Base-by-base conservation (phyloP, 2,113 vertebrate species). In the Trachemys scripta region DNA sequence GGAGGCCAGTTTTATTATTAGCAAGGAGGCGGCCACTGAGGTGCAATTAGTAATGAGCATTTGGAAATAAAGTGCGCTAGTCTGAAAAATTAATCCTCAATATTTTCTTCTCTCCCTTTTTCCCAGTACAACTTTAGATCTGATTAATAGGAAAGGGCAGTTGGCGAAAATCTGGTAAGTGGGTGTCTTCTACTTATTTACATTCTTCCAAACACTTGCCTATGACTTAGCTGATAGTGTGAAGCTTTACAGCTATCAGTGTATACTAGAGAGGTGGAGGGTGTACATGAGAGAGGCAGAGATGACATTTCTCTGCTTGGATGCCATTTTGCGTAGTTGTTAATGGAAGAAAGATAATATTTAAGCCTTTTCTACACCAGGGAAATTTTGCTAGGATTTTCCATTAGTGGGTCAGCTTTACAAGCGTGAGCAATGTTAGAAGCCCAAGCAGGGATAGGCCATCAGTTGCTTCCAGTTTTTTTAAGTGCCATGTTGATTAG, bases 191-290 rank as follows among this genome's bases (percentile, higher is more conserved):
- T 29, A 81, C 54, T 35, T 51, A 2, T 8, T 42, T 76, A 76
- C 62, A n/a, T 69, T n/a, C 35, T 69, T 69, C 31, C 62, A n/a
- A 69, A 69, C 35, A 35, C 31, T 69, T n/a, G 14, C 62, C 31
- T 69, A 76, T 25, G n/a, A 76, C 22, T 5, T 8, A n/a, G 47
- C 29, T 80, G 45, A 50, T 80, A 51, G 29, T 50, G 5, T 29
- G 50, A 31, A 29, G 13, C 31, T 65, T 35, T 65, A 3, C 29
- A 62, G 59, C 59, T 31, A n/a, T n/a, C n/a, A 0, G 1, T 8
- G 0, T 0, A 1, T 3, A 53, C 54, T 65, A 82, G 69, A 47
- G 24, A 2, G 14, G 49, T 76, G 51, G 0, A 47, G 22, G 0
- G 2, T 4, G 27, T 56, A 4, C 31, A 8, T 1, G 27, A 1